Evolutionary conservation across 2,797 vertebrate species (phyloP).

Genomic region (Emys orbicularis): DNA sequence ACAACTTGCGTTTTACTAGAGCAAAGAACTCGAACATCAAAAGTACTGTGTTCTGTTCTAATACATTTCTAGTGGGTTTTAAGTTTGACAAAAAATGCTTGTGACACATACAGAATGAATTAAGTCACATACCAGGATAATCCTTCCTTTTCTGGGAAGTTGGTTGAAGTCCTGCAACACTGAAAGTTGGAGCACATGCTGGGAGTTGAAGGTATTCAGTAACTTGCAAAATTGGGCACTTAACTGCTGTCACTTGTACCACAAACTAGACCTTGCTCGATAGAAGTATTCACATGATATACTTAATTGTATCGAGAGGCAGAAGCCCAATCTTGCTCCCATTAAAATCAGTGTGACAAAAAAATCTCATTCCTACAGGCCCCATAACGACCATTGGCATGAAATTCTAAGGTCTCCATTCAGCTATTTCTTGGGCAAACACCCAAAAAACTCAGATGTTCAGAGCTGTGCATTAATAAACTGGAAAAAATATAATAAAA

Average conservation of each 20-base stretch:
- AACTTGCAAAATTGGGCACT: not conserved
- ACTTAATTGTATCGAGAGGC: not conserved
- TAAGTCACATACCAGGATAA: not conserved
- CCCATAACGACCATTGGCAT: not conserved
- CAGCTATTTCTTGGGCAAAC: not conserved
- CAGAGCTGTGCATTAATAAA: not conserved
- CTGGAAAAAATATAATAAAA: not conserved
- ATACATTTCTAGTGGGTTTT: not conserved
- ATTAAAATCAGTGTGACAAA: slow-evolving; percentile 17
- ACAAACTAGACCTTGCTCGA: not conserved
- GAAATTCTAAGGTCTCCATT: not conserved
- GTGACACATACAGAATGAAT: not conserved
- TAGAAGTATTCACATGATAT: not conserved
- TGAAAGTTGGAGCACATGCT: not conserved
- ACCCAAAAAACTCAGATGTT: not conserved
- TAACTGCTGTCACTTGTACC: not conserved
- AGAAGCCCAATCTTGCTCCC: not conserved
- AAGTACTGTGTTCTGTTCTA: not conserved
- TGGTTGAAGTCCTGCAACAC: not conserved
- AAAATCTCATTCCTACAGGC: not conserved
- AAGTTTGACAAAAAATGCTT: not conserved
- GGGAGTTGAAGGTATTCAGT: not conserved
- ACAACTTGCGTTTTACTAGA: not conserved
- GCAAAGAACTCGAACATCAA: not conserved
- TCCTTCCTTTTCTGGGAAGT: not conserved